Conservation (phyloP, 2,888 invertebrate species). For the Tenodera sinensis region DNA sequence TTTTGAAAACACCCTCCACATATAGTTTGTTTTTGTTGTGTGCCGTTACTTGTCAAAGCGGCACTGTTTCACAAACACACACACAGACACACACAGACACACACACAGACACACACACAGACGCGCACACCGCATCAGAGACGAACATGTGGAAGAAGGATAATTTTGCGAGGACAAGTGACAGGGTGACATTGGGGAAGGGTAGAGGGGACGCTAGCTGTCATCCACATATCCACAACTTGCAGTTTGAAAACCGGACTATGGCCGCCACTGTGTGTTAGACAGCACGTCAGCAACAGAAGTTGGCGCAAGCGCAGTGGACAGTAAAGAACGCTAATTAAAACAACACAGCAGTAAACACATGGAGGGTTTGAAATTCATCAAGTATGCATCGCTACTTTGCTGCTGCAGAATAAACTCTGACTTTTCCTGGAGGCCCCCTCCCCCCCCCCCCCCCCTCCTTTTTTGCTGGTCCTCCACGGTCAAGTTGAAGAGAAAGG, state of each 20-base stretch:
- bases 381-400: conserved; percentile 12
- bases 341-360: not conserved
- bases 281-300: not conserved
- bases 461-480: not conserved
- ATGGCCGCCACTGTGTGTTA: not conserved
- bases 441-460: too few relatives aligned
- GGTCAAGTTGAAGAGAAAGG: not conserved
- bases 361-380: not conserved
- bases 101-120: not conserved
- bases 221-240: conserved; percentile 13
- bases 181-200: not conserved
- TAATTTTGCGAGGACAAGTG: conserved; percentile 10
- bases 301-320: not conserved
- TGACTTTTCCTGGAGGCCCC: not conserved
- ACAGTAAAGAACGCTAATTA: not conserved
- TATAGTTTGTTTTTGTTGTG: too few relatives aligned
- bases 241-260: conserved; percentile 16
- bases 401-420: not conserved
- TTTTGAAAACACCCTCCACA: too few relatives aligned
- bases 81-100: not conserved
- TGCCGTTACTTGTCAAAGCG: not conserved
- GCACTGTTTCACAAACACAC: too few relatives aligned
- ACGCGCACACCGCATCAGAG: not conserved
- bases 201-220: not conserved
- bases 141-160: conserved; percentile 2